These are phyloP conservation scores for Epirrita christyi DNA, from an alignment of 2,888 invertebrate species.

Conservation along the genomic window DNA sequence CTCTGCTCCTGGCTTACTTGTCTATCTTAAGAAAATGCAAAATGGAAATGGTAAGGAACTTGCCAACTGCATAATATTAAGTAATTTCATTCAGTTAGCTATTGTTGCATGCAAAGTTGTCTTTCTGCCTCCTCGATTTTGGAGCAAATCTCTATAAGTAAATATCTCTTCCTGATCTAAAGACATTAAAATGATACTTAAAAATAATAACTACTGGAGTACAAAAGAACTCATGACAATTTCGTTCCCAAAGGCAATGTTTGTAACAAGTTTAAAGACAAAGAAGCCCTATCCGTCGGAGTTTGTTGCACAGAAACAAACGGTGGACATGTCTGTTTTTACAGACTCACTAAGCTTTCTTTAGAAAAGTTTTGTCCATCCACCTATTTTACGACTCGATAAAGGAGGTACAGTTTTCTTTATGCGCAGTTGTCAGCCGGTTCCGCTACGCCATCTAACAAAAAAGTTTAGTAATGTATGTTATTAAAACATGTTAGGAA, in stretches of 20 bases:
- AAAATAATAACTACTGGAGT: conserved; percentile 5
- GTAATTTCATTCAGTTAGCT: too few species aligned
- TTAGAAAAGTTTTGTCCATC: conserved; percentile 8
- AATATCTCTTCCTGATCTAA: background rate
- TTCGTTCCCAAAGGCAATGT: conserved; percentile 27
- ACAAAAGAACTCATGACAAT: conserved; percentile 22
- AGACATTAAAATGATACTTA: background rate
- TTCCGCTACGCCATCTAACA: too few species aligned
- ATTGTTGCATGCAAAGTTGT: too few species aligned
- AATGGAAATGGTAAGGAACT: too few species aligned
- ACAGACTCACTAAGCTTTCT: conserved; percentile 13
- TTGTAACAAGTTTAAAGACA: conserved; percentile 25
- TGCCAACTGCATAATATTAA: too few species aligned
- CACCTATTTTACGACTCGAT: conserved; percentile 12
- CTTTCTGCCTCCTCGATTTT: too few species aligned
- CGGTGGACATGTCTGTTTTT: conserved; percentile 7
- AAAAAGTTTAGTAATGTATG: too few species aligned
- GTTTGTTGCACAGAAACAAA: conserved; percentile 8
- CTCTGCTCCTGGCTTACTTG: too few species aligned
- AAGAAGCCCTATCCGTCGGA: conserved; percentile 9
- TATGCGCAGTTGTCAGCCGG: background rate
- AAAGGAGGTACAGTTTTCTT: conserved; percentile 2
- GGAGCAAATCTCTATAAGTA: too few species aligned
- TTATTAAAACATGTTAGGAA: too few species aligned
- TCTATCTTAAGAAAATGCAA: too few species aligned